Base-by-base conservation (phyloP, 2,113 vertebrate genomes). In the Oryzias melastigma region DNA sequence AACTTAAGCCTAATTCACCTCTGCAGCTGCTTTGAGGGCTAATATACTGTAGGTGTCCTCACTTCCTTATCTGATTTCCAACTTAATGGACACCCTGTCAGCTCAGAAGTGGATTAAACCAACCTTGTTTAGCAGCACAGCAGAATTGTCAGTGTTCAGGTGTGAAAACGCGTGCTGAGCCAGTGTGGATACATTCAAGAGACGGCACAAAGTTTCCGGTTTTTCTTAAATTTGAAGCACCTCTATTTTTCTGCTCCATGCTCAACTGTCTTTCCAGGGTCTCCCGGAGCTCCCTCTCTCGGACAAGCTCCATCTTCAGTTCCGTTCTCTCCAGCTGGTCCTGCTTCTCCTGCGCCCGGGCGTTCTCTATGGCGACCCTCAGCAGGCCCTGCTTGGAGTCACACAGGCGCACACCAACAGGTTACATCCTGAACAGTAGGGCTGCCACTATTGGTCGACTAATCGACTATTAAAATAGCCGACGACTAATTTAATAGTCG, bases 331-430 rank as follows among this genome's bases (percentile, higher is more conserved):
- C 96, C 92, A 98, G 91, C 81, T 99, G 96, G 67, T 98, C 95
- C 75, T 99, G 97, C 74, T 98, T 99, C 85, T 99, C 97, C 92
- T 99, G 97, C 68, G 95, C 95, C 83, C 97, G 92, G 58, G 96
- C 95, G 68, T 96, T 98, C 85, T 99, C 97, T 82, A 98, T 96
- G 88, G 97, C 97, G 87, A 99, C 97, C 87, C 98, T 99, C 90
- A 99, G 90, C 62, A 99, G 93, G 73, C 97, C 97, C 97, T 99
- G 92, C 84, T 91, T 87, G 86, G 82, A 88, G 86, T 81, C 75
- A 89, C 78, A 90, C 63, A 85, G 54, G 25, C 65, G 42, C 40
- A 68, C 76, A 69, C 66, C 82, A 73, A 81, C 85, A 87, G 87
- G 87, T 88, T 82, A 85, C 65, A 72, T 79, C 58, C 73, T 17